A percentile compares a stretch with the other conserved stretches of the same genome.
Conservation (phyloP, 2,888 invertebrate species). For the Leistus spinibarbis region DNA sequence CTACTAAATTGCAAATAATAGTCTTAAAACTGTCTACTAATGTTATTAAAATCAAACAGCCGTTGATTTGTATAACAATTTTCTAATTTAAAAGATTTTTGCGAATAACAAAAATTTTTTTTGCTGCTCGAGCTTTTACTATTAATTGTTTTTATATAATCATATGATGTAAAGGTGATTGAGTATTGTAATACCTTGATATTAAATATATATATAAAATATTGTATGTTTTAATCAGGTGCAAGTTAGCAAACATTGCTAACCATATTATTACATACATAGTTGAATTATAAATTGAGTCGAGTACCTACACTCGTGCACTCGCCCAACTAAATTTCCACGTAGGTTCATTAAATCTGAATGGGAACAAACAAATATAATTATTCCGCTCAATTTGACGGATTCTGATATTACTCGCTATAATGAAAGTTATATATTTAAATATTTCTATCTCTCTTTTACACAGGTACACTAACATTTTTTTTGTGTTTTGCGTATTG, state of each 20-base stretch:
- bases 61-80: too few species aligned
- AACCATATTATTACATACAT: background rate
- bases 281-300: background rate
- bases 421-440: slow-evolving; percentile 13
- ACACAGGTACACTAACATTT: background rate
- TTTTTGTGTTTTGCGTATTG: background rate
- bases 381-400: slow-evolving; percentile 21
- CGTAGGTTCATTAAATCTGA: slow-evolving; percentile 20
- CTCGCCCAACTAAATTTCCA: background rate
- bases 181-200: background rate
- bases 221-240: background rate
- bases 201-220: background rate
- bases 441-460: background rate
- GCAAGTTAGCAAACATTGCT: background rate
- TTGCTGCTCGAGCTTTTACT: too few species aligned
- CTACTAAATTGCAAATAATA: too few species aligned
- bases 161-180: too few species aligned
- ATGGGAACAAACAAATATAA: slow-evolving; percentile 18
- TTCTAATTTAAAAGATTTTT: too few species aligned
- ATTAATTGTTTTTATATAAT: too few species aligned
- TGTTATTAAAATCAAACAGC: too few species aligned
- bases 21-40: too few species aligned
- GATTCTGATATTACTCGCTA: slow-evolving; percentile 9
- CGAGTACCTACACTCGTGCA: background rate
- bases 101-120: too few species aligned